These are phyloP conservation scores for Anastrepha obliqua DNA, from an alignment of 1,140 invertebrate genomes.

Conservation along the genomic window DNA sequence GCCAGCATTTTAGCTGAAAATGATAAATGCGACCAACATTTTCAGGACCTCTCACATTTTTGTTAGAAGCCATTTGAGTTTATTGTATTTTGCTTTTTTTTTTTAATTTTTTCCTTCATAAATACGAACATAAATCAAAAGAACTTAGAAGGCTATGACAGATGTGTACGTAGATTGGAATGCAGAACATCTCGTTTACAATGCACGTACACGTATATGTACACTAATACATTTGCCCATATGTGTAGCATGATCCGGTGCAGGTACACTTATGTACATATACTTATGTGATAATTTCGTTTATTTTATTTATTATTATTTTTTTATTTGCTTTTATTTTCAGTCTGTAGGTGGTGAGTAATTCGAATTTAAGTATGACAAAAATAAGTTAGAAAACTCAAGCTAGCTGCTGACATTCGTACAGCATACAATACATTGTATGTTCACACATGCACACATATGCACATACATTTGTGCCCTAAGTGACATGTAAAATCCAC, in stretches of 20 bases:
- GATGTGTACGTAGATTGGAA: conserved; percentile 38
- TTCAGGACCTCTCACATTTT: neutral
- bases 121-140: conserved; percentile 46
- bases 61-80: neutral
- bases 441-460: neutral
- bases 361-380: conserved; percentile 45
- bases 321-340: neutral
- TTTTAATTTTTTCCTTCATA: conserved; percentile 15
- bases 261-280: neutral
- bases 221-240: neutral
- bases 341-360: neutral
- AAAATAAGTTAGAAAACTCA: conserved; percentile 10
- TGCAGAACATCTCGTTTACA: neutral
- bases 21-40: conserved; percentile 12
- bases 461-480: neutral
- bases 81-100: neutral
- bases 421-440: neutral
- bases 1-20: conserved; percentile 12
- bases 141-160: conserved; percentile 46
- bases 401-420: neutral
- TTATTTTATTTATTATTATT: neutral
- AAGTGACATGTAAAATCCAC: conserved; percentile 33
- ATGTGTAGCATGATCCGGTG: neutral
- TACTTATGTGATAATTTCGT: neutral
- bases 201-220: neutral